phyloP scores from a whole-genome alignment of 2,888 invertebrate species.

The Podabrus alpinus region DNA sequence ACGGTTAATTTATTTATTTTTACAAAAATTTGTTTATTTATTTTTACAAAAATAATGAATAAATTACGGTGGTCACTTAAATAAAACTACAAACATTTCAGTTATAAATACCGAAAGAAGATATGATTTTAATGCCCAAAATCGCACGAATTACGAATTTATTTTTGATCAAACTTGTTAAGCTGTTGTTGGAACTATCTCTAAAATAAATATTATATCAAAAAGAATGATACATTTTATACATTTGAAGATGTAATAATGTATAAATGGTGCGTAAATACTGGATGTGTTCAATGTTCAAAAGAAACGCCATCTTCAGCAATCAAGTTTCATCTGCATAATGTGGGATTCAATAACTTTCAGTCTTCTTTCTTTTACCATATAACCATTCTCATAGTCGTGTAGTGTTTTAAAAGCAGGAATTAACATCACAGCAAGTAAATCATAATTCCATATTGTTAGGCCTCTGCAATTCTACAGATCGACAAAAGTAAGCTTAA shows the following conservation, averaged over 20 bases:
- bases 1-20: neutral
- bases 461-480: slow-evolving; percentile 10
- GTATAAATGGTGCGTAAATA: neutral
- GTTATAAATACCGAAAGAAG: neutral
- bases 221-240: neutral
- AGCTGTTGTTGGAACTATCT: neutral
- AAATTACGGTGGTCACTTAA: neutral
- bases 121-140: neutral
- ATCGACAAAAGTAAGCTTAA: slow-evolving; percentile 5
- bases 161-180: neutral
- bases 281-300: neutral
- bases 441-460: slow-evolving; percentile 14
- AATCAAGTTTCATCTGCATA: neutral
- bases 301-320: neutral
- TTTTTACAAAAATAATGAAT: neutral
- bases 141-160: neutral
- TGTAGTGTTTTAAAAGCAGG: neutral
- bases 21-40: neutral
- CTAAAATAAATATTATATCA: neutral
- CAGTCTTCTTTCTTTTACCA: neutral
- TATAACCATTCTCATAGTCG: neutral
- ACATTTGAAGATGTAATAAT: neutral
- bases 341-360: neutral
- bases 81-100: neutral
- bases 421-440: slow-evolving; percentile 9